Conservation (phyloP, 1,140 invertebrate genomes). For the Lordiphosa stackelbergi region DNA sequence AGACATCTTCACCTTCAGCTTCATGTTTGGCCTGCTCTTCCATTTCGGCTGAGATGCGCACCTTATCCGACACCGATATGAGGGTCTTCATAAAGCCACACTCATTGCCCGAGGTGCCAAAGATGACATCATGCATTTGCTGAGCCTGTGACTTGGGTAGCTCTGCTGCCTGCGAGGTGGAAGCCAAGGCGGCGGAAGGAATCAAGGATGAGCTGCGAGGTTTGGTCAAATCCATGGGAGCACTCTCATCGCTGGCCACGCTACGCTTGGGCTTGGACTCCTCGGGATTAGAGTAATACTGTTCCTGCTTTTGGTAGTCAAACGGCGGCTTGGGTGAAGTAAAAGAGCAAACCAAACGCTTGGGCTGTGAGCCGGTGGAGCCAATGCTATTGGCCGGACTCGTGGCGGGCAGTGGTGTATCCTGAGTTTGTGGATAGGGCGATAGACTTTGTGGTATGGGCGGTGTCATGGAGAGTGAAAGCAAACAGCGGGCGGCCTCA, state of each 20-base stretch:
- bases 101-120: slow-evolving; percentile 58
- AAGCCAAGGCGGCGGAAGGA: slow-evolving; percentile 5
- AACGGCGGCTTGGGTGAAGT: slow-evolving; percentile 74
- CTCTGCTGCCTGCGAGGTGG: slow-evolving; percentile 10
- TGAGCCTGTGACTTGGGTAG: slow-evolving; percentile 68
- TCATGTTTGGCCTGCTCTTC: slow-evolving; percentile 58
- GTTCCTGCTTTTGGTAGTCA: slow-evolving; percentile 75
- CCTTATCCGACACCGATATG: slow-evolving; percentile 74
- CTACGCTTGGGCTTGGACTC: slow-evolving; percentile 62
- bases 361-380: slow-evolving; percentile 46
- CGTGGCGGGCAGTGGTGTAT: slow-evolving; percentile 38
- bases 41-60: slow-evolving; percentile 63
- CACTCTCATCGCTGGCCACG: slow-evolving; percentile 55
- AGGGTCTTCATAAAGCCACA: slow-evolving; percentile 71
- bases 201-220: slow-evolving; percentile 32
- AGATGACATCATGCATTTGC: slow-evolving; percentile 71
- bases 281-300: slow-evolving; percentile 76
- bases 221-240: slow-evolving; percentile 75
- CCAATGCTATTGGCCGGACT: slow-evolving; percentile 65
- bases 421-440: slow-evolving; percentile 40
- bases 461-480: slow-evolving; percentile 84
- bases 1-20: slow-evolving; percentile 51
- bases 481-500: slow-evolving; percentile 90
- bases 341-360: slow-evolving; percentile 66
- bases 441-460: slow-evolving; percentile 65